Evolutionary conservation across 2,113 vertebrate genomes (phyloP), one percentile per base, ranked within the genome.

Genomic region (human (Homo sapiens)): DNA sequence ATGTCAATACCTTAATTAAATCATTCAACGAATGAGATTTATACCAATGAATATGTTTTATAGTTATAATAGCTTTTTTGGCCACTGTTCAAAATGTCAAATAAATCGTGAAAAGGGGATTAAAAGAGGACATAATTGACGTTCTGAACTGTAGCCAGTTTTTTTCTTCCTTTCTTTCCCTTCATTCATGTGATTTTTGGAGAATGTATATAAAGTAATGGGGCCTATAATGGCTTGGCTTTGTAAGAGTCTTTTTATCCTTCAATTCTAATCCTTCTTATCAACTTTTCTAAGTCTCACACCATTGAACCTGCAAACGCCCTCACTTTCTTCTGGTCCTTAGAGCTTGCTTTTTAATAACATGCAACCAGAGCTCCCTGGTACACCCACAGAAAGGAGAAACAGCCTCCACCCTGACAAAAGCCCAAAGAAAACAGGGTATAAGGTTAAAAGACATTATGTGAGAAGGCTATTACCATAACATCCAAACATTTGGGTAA

Each of bases 1-100:
- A 99, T 99, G 99, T 99, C 99, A 99, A 99, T 99, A 99, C 99
- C 98, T 99, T 99, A 99, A 99, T 99, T 99, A 99, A 99, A 99
- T 99, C 99, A 99, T 99, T 99, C 99, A 99, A 98, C 98, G 99
- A 99, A 99, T 99, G 99, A 99, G 99, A 99, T 99, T 99, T 99
- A 99, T 99, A 98, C 98, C 99, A 99, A 99, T 99, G 99, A 99
- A 99, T 99, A 99, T 99, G 99, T 99, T 99, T 99, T 99, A 99
- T 99, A 99, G 99, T 99, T 99, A 99, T 99, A 99, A 99, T 99
- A 99, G 99, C 99, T 99, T 99, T 99, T 99, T 99, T 99, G 99
- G 99, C 99, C 98, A 98, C 93, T 6, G 94, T 99, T 99, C 99
- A 99, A 99, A 99, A 99, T 98, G 99, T 99, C 99, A 99, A 99